phyloP scores from a whole-genome alignment of 2,113 vertebrate species.

The Tamias sibiricus region DNA sequence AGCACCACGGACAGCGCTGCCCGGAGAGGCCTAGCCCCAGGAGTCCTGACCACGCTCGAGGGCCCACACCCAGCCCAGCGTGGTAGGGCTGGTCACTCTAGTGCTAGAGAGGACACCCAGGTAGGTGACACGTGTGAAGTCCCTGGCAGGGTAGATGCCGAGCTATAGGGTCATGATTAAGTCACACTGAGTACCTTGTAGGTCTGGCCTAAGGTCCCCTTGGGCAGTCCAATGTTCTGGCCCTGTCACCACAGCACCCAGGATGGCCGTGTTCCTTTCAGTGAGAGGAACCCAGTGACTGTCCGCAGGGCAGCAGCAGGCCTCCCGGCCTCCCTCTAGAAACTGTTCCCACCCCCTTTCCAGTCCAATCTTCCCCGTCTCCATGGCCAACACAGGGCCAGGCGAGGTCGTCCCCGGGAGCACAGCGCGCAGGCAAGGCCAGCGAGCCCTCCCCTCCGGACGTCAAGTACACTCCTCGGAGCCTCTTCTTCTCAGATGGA shows the following conservation, averaged over 20 bases:
- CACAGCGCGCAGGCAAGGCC: accelerated
- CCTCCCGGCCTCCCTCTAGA: not conserved
- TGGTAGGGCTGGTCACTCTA: not conserved
- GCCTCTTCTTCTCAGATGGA: not conserved
- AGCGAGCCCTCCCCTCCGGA: not conserved
- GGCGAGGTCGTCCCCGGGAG: not conserved
- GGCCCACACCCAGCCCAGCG: accelerated
- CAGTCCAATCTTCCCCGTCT: too few relatives aligned
- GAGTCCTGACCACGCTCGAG: accelerated
- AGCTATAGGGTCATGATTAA: accelerated
- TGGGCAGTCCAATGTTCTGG: not conserved
- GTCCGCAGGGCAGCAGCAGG: not conserved
- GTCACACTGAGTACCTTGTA: accelerated
- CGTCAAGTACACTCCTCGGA: accelerated
- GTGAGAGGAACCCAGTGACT: accelerated
- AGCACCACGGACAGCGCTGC: not conserved
- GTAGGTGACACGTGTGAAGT: too few relatives aligned
- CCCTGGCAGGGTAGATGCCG: too few relatives aligned
- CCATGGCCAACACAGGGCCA: not conserved
- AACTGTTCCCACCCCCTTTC: not conserved
- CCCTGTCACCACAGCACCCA: not conserved
- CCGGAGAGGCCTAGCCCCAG: too few relatives aligned
- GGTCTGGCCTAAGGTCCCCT: not conserved
- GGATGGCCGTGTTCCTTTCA: accelerated
- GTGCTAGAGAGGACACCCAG: too few relatives aligned